A percentile compares a stretch with the other conserved stretches of the same genome.
These are phyloP conservation scores for Propithecus deckenii DNA, from an alignment of 2,797 vertebrate species.

Conservation along the genomic window DNA sequence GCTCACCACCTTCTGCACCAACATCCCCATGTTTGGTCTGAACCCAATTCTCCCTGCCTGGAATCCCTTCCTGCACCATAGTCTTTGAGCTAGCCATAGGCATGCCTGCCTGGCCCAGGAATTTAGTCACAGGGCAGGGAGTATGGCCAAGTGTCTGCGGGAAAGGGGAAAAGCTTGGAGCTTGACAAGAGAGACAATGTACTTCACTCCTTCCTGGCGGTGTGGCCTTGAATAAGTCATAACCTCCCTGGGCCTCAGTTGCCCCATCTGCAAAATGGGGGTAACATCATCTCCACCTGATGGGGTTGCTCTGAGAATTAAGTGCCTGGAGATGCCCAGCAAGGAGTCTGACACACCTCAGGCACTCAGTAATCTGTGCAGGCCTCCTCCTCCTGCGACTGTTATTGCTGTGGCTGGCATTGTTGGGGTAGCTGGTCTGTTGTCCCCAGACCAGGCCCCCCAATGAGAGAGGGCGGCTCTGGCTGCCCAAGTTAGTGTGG, in stretches of 20 bases:
- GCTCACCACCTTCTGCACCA: background rate
- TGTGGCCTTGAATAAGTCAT: background rate
- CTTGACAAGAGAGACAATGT: background rate
- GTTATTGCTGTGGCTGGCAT: background rate
- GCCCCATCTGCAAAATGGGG: background rate
- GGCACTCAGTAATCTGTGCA: background rate
- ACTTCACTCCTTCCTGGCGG: background rate
- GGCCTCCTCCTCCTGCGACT: background rate
- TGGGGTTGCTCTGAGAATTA: background rate
- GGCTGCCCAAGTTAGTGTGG: too few species aligned
- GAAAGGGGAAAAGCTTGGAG: background rate
- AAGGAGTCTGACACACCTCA: background rate
- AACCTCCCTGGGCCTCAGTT: background rate
- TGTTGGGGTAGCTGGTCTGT: background rate
- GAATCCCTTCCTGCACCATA: background rate
- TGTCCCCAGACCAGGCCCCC: too few species aligned
- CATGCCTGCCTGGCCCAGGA: background rate
- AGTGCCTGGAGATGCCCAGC: background rate
- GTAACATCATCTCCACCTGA: background rate
- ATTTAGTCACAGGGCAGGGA: background rate
- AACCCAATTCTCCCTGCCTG: background rate
- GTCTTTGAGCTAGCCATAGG: background rate
- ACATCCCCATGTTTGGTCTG: background rate
- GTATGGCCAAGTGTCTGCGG: background rate
- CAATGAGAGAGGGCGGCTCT: background rate